Base-by-base conservation (phyloP, 2,888 invertebrate species). In the Drosophila mulleri region DNA sequence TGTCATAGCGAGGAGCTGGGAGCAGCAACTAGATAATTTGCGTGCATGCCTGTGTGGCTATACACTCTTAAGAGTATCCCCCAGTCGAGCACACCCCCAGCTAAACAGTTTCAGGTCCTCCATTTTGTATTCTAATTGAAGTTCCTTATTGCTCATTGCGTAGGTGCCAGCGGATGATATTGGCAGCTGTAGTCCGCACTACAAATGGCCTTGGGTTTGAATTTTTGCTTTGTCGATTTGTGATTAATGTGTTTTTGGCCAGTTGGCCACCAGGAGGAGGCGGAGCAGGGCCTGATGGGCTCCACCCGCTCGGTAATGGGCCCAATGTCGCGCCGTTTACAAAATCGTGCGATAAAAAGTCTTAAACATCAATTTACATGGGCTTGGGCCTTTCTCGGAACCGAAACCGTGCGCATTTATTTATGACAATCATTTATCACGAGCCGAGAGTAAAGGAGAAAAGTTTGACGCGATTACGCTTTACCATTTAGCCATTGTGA, bases 391-490 rank as follows among this genome's bases (percentile, higher is more conserved):
- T 76, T 79, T 66, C 72, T 32, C 58, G 69, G 20, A 18, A 62
- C 54, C 65, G 29, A 12, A 62, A 60, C 61, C 63, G 26, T 74
- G 74, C 67, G 70, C 66, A 77, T 88, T 91, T 91, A 91, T 91
- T 91, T 91, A 91, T 91, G 91, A 91, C 91, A 91, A 87, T 90
- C 91, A 91, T 91, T 91, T 91, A 91, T 91, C 91, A 91, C 89
- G 60, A 45, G 66, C 48, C 48, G 60, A 65, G 67, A 74, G 78
- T 18, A 50, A 80, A 82, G 80, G 84, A 88, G 82, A 82, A 87
- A 83, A 86, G 89, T 89, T 84, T 82, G 74, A 67, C 80, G 80
- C 88, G 87, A 90, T 88, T 90, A 82, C 88, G 82, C 87, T 84
- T 86, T 82, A 80, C 87, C 90, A 90, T 89, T 88, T 83, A 82